These are phyloP conservation scores for Macrosiphum euphorbiae DNA, from an alignment of 2,888 invertebrate genomes.

Conservation along the genomic window DNA sequence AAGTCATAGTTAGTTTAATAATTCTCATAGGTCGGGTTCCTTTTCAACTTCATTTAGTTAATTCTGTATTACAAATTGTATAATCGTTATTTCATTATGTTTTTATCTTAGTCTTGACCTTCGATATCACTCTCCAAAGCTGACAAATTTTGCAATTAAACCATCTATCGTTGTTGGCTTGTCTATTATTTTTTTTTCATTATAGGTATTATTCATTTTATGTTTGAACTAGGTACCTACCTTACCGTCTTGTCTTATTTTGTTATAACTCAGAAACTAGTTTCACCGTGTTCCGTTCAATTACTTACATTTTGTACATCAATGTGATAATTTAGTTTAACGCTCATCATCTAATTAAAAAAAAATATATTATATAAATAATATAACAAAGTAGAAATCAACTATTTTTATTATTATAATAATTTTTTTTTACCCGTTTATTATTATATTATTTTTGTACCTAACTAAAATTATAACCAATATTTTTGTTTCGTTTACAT, in stretches of 20 bases:
- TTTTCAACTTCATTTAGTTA: constrained; percentile 19
- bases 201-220: background rate
- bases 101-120: constrained; percentile 22
- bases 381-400: constrained; percentile 33
- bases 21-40: constrained; percentile 25
- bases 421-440: constrained; percentile 16
- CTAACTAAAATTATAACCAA: constrained; percentile 24
- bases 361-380: constrained; percentile 12
- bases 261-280: constrained; percentile 37
- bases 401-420: constrained; percentile 46
- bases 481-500: constrained; percentile 55
- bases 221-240: background rate
- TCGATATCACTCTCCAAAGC: background rate
- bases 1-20: background rate
- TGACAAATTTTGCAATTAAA: constrained; percentile 35
- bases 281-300: background rate
- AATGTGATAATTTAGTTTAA: constrained; percentile 61
- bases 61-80: constrained; percentile 25
- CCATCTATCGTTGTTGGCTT: constrained; percentile 13
- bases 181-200: background rate
- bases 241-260: background rate
- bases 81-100: background rate
- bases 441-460: background rate
- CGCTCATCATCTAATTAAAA: constrained; percentile 26
- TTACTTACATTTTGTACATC: constrained; percentile 24